phyloP scores from a whole-genome alignment of 2,888 invertebrate species.

The Plagiodera versicolora region DNA sequence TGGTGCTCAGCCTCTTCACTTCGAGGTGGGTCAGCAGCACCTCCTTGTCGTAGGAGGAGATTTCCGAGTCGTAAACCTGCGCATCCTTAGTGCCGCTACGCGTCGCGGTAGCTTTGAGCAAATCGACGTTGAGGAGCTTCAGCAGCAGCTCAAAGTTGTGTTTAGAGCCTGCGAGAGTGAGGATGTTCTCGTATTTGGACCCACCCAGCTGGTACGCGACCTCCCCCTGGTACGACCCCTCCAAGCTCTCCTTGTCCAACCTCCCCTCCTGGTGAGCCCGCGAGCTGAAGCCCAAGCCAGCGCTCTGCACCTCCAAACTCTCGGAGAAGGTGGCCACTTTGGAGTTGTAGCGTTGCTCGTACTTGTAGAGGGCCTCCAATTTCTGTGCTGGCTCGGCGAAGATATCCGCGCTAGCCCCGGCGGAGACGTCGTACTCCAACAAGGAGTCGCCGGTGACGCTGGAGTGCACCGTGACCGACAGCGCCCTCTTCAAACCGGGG shows the following conservation, averaged over 20 bases:
- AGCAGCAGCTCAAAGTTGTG: conserved; percentile 42
- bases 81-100: conserved; percentile 57
- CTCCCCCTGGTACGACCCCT: conserved; percentile 30
- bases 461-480: conserved; percentile 30
- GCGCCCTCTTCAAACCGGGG: conserved; percentile 63
- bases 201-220: conserved; percentile 37
- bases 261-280: conserved; percentile 30
- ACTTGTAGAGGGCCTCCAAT: conserved; percentile 53
- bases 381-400: conserved; percentile 64
- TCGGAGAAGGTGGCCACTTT: conserved; percentile 45
- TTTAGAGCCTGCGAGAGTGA: conserved; percentile 35
- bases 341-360: conserved; percentile 25
- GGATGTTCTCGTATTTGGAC: conserved; percentile 39
- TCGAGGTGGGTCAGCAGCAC: conserved; percentile 57
- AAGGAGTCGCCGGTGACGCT: background rate
- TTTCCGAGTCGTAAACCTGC: conserved; percentile 58
- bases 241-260: conserved; percentile 27
- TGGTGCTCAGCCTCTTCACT: conserved; percentile 61
- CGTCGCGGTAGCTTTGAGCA: conserved; percentile 59
- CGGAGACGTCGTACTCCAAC: background rate
- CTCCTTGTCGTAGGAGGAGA: conserved; percentile 59
- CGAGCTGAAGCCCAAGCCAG: conserved; percentile 47
- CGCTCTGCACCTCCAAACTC: conserved; percentile 54
- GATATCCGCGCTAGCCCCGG: conserved; percentile 52
- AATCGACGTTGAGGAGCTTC: conserved; percentile 56